These are phyloP conservation scores for Daubentonia madagascariensis DNA, from an alignment of 2,113 vertebrate genomes.

Conservation along the genomic window DNA sequence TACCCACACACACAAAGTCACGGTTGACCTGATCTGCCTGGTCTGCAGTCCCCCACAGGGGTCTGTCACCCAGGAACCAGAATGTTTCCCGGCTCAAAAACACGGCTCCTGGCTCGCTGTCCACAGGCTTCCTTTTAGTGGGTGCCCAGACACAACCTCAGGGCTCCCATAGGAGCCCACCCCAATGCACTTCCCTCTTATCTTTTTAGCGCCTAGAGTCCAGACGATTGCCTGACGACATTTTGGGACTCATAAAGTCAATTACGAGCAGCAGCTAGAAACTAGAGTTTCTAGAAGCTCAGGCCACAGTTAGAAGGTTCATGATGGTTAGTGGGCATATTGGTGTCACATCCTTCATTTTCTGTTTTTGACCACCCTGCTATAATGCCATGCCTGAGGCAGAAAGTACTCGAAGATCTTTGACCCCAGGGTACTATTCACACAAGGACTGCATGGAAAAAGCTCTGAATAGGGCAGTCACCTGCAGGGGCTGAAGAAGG, in stretches of 20 bases:
- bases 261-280: neutral
- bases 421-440: neutral
- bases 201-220: neutral
- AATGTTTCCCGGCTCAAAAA: neutral
- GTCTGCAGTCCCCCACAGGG: no score
- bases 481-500: rapidly evolving
- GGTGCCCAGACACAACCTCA: rapidly evolving
- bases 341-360: rapidly evolving
- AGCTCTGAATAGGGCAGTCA: rapidly evolving
- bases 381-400: rapidly evolving
- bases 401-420: rapidly evolving
- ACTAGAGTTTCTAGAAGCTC: rapidly evolving
- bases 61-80: neutral
- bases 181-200: neutral
- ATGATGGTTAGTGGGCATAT: rapidly evolving
- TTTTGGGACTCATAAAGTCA: rapidly evolving
- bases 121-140: no score
- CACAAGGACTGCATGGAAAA: rapidly evolving
- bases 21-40: neutral
- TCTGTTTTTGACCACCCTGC: rapidly evolving
- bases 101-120: no score
- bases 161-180: rapidly evolving
- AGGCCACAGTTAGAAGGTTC: neutral
- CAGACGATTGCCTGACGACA: neutral
- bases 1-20: neutral